Conservation (phyloP, 2,888 invertebrate species). For the Andrena hattorfiana region DNA sequence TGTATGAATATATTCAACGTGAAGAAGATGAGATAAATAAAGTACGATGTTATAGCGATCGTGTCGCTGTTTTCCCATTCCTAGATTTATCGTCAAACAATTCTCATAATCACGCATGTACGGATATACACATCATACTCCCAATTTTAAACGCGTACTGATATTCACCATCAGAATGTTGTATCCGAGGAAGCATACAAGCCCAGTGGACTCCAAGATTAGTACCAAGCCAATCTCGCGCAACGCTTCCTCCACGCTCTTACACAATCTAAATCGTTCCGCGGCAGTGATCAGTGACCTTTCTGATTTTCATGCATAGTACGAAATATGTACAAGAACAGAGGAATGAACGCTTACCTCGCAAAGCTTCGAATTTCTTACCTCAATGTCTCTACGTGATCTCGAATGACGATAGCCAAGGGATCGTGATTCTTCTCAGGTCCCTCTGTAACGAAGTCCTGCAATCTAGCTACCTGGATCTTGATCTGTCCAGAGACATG, state of each 20-base stretch:
- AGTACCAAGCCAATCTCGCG: conserved; percentile 72
- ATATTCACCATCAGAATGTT: conserved; percentile 76
- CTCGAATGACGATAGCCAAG: conserved; percentile 51
- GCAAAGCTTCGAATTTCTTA: not conserved
- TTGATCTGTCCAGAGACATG: conserved; percentile 64
- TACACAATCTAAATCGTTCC: conserved; percentile 28
- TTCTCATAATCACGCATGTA: too few relatives aligned
- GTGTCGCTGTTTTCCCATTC: conserved; percentile 26
- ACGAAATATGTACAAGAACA: conserved; percentile 65
- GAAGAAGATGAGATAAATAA: conserved; percentile 73
- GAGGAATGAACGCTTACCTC: conserved; percentile 42
- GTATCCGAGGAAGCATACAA: conserved; percentile 79
- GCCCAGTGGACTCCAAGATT: conserved; percentile 77
- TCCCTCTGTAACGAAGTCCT: not conserved
- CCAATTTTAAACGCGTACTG: not conserved
- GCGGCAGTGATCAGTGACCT: not conserved
- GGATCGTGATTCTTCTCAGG: not conserved
- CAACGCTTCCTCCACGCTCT: conserved; percentile 7
- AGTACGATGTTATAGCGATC: conserved; percentile 65
- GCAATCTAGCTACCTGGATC: conserved; percentile 48
- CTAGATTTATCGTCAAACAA: conserved; percentile 2
- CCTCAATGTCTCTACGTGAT: conserved; percentile 67
- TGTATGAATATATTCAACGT: conserved; percentile 79
- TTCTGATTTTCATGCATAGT: conserved; percentile 77
- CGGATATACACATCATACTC: too few relatives aligned